Base-by-base conservation (phyloP, 2,113 vertebrate species). In the Setophaga coronata region DNA sequence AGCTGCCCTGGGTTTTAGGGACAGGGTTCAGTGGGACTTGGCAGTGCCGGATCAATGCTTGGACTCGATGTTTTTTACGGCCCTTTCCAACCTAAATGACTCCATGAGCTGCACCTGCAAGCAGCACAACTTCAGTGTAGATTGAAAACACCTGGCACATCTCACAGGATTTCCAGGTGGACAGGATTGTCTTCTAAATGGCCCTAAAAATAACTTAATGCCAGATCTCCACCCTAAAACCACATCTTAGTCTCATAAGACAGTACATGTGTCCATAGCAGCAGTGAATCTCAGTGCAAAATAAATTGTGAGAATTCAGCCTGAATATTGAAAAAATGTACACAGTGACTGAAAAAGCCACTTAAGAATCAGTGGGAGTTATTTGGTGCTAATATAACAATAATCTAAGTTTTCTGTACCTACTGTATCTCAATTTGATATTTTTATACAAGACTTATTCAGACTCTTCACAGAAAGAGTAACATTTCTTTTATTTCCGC, bases 181-280 rank as follows among this genome's bases (percentile, higher is more conserved):
- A 80, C 3, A 24, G 50, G 42, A 87, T 79, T n/a, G 9, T 45
- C 60, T 79, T 69, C 62, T 51, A 31, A 91, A 90, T 36, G 48
- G 21, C 48, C 62, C 42, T 17, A 19, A 36, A 70, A 69, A 48
- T 31, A 62, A 28, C 6, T 17, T 12, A 54, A n/a, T 33, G 48
- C 28, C 50, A 66, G 18, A 7, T 33, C 45, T 73, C 81, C 38
- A n/a, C 42, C 42, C 19, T 43, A 31, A 87, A 88, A 82, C 14
- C 25, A 45, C 29, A 18, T 36, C 26, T 61, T 26, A 7, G 34
- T 25, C 13, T 17, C 1, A 0, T 10, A 42, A 48, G 48, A 73
- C 13, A 24, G 9, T 29, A 9, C 3, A 0, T 2, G 10, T 50
- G 38, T 25, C 40, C 9, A 0, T 1, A 43, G 29, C 18, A 42